Conservation (phyloP, 1,140 invertebrate genomes). For the Trigoniulus corallinus region DNA sequence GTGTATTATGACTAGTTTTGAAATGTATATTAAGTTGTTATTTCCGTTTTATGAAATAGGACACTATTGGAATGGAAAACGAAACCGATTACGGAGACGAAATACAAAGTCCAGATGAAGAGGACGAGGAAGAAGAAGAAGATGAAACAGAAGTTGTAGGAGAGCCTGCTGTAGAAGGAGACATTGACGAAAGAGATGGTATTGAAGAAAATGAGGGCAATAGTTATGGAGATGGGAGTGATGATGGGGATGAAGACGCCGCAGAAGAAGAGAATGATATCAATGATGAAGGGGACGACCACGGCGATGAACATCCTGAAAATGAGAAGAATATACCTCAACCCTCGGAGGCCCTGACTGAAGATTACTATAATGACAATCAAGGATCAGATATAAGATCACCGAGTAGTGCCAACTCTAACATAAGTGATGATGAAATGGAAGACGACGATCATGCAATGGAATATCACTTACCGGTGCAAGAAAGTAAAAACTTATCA, state of each 20-base stretch:
- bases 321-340: no score
- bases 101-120: not conserved
- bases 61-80: no score
- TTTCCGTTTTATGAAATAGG: no score
- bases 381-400: no score
- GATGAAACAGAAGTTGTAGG: not conserved
- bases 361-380: no score
- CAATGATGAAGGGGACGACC: conserved; percentile 10
- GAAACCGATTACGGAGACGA: not conserved
- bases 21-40: no score
- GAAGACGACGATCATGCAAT: not conserved
- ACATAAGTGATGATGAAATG: not conserved
- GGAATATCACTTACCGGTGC: no score
- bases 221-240: not conserved
- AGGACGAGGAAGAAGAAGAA: not conserved
- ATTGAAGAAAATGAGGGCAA: not conserved
- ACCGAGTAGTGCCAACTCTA: not conserved
- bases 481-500: no score
- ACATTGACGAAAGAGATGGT: not conserved
- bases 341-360: no score
- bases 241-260: conserved; percentile 25
- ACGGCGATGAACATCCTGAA: not conserved
- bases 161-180: not conserved
- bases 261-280: conserved; percentile 20
- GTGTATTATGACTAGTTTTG: no score